These are phyloP conservation scores for Andrena minutula DNA, from an alignment of 2,888 invertebrate species.

Conservation along the genomic window DNA sequence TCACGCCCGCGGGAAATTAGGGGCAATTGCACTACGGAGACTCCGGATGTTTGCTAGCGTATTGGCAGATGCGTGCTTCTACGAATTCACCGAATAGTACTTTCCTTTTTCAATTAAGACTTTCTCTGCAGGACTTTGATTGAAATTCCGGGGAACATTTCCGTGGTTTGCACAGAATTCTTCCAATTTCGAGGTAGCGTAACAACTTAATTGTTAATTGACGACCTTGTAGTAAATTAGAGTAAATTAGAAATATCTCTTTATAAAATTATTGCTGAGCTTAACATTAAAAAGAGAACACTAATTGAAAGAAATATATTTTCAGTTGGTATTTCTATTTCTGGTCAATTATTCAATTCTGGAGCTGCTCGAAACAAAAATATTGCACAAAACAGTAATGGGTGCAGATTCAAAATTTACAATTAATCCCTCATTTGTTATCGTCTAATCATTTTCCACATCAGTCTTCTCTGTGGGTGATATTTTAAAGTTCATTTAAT, in stretches of 20 bases:
- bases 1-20: conserved; percentile 78
- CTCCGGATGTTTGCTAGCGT: conserved; percentile 67
- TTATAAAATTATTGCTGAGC: too few species aligned
- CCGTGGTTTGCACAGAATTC: background rate
- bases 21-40: conserved; percentile 71
- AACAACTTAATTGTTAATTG: background rate
- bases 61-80: conserved; percentile 57
- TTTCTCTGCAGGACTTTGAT: background rate
- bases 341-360: too few species aligned
- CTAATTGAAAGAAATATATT: too few species aligned
- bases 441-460: background rate
- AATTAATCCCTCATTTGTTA: too few species aligned
- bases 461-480: background rate
- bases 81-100: background rate
- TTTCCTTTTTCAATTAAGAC: too few species aligned
- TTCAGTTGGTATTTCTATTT: too few species aligned
- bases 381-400: too few species aligned
- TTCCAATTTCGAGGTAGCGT: background rate
- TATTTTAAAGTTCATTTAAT: background rate
- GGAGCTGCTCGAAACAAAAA: too few species aligned
- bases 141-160: background rate
- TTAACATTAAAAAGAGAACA: too few species aligned
- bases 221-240: too few species aligned
- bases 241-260: too few species aligned
- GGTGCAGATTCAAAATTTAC: too few species aligned